Evolutionary conservation across 2,113 vertebrate species (phyloP).

Genomic region (Apaloderma vittatum): DNA sequence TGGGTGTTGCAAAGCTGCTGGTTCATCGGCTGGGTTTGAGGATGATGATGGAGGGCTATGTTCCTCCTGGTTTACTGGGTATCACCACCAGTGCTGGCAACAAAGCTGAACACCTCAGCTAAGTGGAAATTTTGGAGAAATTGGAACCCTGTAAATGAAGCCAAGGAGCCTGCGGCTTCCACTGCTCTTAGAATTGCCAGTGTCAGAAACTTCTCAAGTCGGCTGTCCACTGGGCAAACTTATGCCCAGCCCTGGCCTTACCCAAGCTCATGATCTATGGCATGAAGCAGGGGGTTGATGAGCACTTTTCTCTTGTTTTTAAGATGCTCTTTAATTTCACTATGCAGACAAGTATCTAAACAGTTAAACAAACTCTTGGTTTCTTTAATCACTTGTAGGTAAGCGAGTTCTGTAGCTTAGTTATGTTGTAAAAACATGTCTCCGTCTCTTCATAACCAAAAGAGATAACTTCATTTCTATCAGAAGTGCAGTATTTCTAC

Average conservation of each 20-base stretch:
- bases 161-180: neutral
- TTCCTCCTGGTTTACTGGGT: neutral
- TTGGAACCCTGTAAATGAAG: neutral
- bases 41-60: neutral
- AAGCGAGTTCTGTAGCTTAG: neutral
- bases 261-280: neutral
- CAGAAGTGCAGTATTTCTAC: neutral
- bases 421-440: neutral
- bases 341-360: neutral
- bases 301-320: neutral
- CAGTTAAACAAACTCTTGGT: neutral
- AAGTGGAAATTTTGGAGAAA: neutral
- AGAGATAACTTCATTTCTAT: neutral
- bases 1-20: neutral
- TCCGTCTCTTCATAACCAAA: neutral
- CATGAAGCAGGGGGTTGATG: neutral
- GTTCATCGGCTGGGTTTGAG: fast-evolving
- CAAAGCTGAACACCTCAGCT: neutral
- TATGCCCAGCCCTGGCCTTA: neutral
- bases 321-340: neutral
- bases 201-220: neutral
- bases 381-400: neutral
- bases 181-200: neutral
- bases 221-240: neutral
- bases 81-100: neutral